Evolutionary conservation across 2,888 invertebrate genomes (phyloP).

Genomic region (Malthinus flaveolus): DNA sequence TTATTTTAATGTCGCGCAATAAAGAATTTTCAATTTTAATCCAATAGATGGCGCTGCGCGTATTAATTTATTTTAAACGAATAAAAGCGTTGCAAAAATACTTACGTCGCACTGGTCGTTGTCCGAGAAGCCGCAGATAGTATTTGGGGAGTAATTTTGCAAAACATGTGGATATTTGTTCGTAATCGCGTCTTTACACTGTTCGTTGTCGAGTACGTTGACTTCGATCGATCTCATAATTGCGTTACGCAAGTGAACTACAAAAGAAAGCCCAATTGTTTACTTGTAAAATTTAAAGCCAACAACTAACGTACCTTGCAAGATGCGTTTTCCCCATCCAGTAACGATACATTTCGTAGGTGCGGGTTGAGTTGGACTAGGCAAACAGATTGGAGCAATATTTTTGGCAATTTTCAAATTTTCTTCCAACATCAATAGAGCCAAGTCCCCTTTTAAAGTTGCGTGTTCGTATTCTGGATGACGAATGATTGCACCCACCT

Average conservation of each 20-base stretch:
- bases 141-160: conserved; percentile 63
- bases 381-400: conserved; percentile 75
- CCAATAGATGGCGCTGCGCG: no score
- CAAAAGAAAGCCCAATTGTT: conserved; percentile 34
- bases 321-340: conserved; percentile 80
- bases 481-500: conserved; percentile 68
- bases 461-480: conserved; percentile 72
- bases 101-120: conserved; percentile 77
- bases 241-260: conserved; percentile 75
- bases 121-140: conserved; percentile 71
- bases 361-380: conserved; percentile 60
- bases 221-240: conserved; percentile 76
- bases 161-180: conserved; percentile 62
- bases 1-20: not conserved
- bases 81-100: not conserved
- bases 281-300: not conserved
- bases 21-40: not conserved
- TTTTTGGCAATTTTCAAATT: conserved; percentile 68
- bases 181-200: conserved; percentile 64
- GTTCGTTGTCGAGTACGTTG: conserved; percentile 63
- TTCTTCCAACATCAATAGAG: conserved; percentile 69
- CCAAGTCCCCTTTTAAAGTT: conserved; percentile 68
- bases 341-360: conserved; percentile 72
- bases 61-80: not conserved
- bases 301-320: conserved; percentile 64